These are phyloP conservation scores for Drosophila meridionalis DNA, from an alignment of 2,888 invertebrate species.

Conservation along the genomic window DNA sequence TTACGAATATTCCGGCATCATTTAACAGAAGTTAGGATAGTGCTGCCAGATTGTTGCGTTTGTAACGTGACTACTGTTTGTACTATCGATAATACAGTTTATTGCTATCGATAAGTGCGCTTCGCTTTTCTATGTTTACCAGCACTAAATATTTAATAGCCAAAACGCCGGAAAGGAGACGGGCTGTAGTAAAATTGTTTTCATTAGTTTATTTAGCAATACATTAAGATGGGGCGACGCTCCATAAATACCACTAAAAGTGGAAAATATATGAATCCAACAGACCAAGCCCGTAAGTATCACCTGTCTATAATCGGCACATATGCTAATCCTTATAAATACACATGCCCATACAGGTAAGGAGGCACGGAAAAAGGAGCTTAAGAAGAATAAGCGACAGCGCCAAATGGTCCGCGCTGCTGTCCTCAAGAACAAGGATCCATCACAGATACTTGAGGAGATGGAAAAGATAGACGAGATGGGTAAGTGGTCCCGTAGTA, in stretches of 20 bases:
- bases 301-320: neutral
- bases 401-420: constrained; percentile 98
- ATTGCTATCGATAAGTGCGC: constrained; percentile 11
- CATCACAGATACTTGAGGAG: constrained; percentile 96
- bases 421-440: constrained; percentile 99
- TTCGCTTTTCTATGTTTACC: constrained; percentile 1
- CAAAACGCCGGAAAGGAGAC: constrained; percentile 36
- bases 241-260: constrained; percentile 99
- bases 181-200: neutral
- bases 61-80: constrained; percentile 2
- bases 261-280: constrained; percentile 99
- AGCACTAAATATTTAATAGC: constrained; percentile 16
- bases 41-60: constrained; percentile 27
- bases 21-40: constrained; percentile 9
- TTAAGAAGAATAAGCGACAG: constrained; percentile 99
- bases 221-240: constrained; percentile 92
- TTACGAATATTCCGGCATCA: constrained; percentile 30
- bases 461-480: constrained; percentile 99
- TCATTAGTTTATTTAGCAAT: constrained; percentile 7
- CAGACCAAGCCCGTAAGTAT: constrained; percentile 98
- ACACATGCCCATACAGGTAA: constrained; percentile 88
- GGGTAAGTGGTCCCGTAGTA: constrained; percentile 88
- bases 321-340: neutral
- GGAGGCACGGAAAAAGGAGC: constrained; percentile 97
- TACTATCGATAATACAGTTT: neutral